Evolutionary conservation across 2,888 invertebrate species (phyloP), one percentile per base, ranked within the genome.

Genomic region (Drosophila quinaria): DNA sequence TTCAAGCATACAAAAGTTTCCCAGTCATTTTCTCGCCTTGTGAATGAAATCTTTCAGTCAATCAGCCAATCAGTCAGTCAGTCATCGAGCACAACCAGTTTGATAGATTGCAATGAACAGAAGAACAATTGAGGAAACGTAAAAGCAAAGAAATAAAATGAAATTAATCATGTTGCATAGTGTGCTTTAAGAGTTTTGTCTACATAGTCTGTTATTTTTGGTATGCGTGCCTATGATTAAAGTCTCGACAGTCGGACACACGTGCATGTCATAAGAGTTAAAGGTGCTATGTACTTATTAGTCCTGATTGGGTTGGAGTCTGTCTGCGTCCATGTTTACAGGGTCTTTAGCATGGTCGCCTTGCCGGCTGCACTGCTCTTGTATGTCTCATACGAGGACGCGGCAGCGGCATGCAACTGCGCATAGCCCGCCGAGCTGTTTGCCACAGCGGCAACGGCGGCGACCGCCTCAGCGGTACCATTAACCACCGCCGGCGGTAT

Each of bases 301-400:
- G 54, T 54, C 54, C 39, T 17, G 46, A 9, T 17, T 25, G 22
- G 4, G 22, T 0, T 4, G 25, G 25, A 25, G 5, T 25, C 25
- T 25, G 25, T 25, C 25, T 19, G n/a, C 19, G 33, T 49, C 80
- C 19, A 19, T n/a, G 33, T 49, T 78, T 81, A 84, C 4, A 84
- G 78, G 6, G 80, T 86, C 68, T 84, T 84, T 4, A 84, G 69
- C 76, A 84, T 74, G 55, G 49, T 61, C 42, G 75, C 68, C 62
- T 83, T 84, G 49, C 69, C 35, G 39, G 68, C 70, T 31, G 70
- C 70, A 19, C 60, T 68, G 41, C 69, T 77, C 52, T 81, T 74
- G 61, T 81, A 81, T 2, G 74, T 74, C 41, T 81, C 80, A 15
- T 81, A 81, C 4, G 77, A 35, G 52, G 76, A 69, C 11, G 76